phyloP scores from a whole-genome alignment of 2,797 vertebrate species.

The Gadopsis marmoratus region DNA sequence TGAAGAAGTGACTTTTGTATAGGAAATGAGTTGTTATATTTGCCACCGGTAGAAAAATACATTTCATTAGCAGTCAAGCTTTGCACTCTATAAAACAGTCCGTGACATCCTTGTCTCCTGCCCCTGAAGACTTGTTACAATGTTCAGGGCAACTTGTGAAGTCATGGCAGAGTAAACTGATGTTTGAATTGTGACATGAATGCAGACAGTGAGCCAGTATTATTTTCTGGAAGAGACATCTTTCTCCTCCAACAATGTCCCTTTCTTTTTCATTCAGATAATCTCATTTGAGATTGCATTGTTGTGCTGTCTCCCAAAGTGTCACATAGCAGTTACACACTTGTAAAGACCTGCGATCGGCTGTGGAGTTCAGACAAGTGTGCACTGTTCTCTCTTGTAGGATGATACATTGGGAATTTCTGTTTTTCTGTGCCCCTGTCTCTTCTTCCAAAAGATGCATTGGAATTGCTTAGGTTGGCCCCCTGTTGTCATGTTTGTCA shows the following conservation, averaged over 20 bases:
- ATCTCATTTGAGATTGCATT: conserved; percentile 72
- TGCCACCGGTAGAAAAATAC: conserved; percentile 30
- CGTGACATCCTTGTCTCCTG: conserved; percentile 63
- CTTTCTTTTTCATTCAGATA: conserved; percentile 63
- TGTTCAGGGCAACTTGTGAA: conserved; percentile 70
- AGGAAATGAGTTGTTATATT: conserved; percentile 56
- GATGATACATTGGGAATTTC: conserved; percentile 40
- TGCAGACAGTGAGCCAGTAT: conserved; percentile 55
- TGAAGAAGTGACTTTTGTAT: conserved; percentile 22
- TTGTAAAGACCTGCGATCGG: conserved; percentile 49
- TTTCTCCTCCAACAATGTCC: conserved; percentile 61
- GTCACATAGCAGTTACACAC: conserved; percentile 72
- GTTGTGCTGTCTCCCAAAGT: conserved; percentile 64
- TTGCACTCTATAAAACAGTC: conserved; percentile 63
- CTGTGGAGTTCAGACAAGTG: conserved; percentile 51
- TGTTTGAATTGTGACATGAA: conserved; percentile 72
- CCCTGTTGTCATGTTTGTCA: conserved; percentile 25
- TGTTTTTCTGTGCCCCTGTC: neutral
- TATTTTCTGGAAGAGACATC: conserved; percentile 56
- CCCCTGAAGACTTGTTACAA: conserved; percentile 75
- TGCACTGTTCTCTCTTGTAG: conserved; percentile 38
- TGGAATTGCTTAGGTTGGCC: conserved; percentile 2
- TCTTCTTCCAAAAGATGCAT: conserved; percentile 8
- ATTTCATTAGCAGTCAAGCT: conserved; percentile 68
- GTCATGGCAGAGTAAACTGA: conserved; percentile 64